phyloP scores from a whole-genome alignment of 2,888 invertebrate genomes.

The Folsomia candida region DNA sequence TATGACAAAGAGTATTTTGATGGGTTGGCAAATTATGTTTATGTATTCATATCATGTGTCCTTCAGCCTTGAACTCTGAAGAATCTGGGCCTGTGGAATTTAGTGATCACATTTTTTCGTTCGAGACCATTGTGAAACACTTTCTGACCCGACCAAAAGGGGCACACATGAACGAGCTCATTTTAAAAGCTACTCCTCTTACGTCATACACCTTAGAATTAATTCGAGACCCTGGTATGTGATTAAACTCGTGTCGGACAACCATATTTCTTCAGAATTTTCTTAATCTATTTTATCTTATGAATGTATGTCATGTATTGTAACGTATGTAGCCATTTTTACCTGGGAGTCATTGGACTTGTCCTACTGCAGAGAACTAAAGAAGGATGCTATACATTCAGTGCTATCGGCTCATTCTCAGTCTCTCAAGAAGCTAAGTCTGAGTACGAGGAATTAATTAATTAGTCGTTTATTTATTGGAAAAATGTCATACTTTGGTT shows the following conservation, averaged over 20 bases:
- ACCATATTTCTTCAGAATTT: too few species aligned
- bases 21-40: not conserved
- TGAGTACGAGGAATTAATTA: not conserved
- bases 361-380: not conserved
- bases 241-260: too few species aligned
- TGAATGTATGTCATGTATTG: not conserved
- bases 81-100: not conserved
- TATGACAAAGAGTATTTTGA: not conserved
- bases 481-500: too few species aligned
- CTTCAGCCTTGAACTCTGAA: not conserved
- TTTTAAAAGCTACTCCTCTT: slow-evolving; percentile 14
- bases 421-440: not conserved
- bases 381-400: not conserved
- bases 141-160: slow-evolving; percentile 12
- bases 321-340: not conserved
- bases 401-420: not conserved
- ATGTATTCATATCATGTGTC: too few species aligned
- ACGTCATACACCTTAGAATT: not conserved
- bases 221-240: not conserved
- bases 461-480: too few species aligned
- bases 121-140: slow-evolving; percentile 22
- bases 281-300: not conserved
- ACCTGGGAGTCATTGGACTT: not conserved
- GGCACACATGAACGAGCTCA: slow-evolving; percentile 20
- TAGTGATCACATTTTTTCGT: slow-evolving; percentile 30